phyloP scores from a whole-genome alignment of 2,888 invertebrate species.

The Lasioglossum morio region DNA sequence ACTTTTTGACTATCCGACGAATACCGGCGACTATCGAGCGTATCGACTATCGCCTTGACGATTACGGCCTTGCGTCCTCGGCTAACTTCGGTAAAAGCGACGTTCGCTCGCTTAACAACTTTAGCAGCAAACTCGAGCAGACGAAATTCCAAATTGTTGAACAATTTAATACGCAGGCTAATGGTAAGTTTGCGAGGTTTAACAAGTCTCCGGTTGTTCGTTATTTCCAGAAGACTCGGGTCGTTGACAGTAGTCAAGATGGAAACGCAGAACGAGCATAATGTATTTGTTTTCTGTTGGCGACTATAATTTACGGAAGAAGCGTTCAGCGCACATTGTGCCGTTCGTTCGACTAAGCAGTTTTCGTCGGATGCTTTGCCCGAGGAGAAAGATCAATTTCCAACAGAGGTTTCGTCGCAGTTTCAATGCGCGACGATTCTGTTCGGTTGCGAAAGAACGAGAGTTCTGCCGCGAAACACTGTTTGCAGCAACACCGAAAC shows the following conservation, averaged over 20 bases:
- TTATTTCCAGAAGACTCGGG: background rate
- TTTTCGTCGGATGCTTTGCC: background rate
- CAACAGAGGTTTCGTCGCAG: background rate
- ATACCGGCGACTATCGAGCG: background rate
- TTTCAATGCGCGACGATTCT: background rate
- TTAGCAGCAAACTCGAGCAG: too few relatives aligned
- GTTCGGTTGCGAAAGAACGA: background rate
- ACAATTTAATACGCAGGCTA: too few relatives aligned
- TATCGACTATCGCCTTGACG: background rate
- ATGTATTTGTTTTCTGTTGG: background rate
- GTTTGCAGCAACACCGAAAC: conserved; percentile 46
- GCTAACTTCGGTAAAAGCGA: background rate
- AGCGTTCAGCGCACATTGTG: background rate
- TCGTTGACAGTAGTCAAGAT: background rate
- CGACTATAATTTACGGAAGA: background rate
- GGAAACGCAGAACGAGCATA: background rate
- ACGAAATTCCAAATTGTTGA: too few relatives aligned
- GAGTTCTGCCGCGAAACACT: conserved; percentile 9
- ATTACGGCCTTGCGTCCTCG: background rate
- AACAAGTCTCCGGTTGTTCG: background rate
- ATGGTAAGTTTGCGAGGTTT: background rate
- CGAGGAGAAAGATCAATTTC: background rate
- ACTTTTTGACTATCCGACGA: background rate
- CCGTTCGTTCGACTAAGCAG: background rate
- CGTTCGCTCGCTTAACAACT: too few relatives aligned